phyloP scores from a whole-genome alignment of 2,113 vertebrate species.

The Entomyzon cyanotis region DNA sequence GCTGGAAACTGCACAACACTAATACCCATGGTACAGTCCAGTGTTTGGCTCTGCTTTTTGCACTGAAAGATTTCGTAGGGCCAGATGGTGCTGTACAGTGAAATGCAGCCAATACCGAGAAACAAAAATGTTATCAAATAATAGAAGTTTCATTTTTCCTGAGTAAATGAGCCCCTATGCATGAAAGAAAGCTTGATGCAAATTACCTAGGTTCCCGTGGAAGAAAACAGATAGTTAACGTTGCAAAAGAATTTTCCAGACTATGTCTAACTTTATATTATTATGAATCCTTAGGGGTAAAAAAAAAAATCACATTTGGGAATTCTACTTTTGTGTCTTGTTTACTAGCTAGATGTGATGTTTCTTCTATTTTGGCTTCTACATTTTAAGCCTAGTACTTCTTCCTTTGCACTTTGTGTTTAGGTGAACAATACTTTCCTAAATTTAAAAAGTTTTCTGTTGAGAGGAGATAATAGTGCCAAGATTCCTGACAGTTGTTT shows the following conservation, averaged over 20 bases:
- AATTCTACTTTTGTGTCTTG: not conserved
- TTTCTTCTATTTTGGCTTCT: not conserved
- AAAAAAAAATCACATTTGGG: not conserved
- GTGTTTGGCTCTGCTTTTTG: not conserved
- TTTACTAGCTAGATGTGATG: not conserved
- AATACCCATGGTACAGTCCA: not conserved
- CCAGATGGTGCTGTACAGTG: not conserved
- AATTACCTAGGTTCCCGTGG: not conserved
- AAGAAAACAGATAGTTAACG: not conserved
- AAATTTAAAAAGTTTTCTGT: not conserved
- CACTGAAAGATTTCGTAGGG: not conserved
- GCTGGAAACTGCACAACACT: not conserved
- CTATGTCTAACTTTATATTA: not conserved
- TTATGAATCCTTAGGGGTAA: not conserved
- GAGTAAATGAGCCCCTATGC: not conserved
- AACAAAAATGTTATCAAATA: not conserved
- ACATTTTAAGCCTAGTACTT: not conserved
- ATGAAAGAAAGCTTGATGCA: not conserved
- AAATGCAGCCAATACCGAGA: not conserved
- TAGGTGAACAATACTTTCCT: not conserved
- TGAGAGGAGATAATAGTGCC: not conserved
- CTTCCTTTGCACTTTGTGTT: not conserved
- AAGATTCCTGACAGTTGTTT: not conserved
- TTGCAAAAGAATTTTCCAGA: not conserved
- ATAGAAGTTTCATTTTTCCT: not conserved